Conservation (phyloP, 1,140 invertebrate species). For the Drosophila carrolli region DNA sequence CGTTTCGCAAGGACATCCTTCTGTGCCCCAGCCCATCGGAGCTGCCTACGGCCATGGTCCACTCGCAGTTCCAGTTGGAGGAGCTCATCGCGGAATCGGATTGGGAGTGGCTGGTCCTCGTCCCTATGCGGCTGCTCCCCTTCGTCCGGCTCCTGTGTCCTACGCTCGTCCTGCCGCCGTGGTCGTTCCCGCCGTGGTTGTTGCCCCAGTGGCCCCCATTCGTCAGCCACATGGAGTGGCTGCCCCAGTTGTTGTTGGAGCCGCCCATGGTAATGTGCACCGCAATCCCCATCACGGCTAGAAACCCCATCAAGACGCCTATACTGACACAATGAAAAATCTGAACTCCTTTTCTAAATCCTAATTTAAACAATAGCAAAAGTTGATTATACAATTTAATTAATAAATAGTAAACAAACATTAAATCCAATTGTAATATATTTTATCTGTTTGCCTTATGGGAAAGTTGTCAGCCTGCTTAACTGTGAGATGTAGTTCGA, state of each 20-base stretch:
- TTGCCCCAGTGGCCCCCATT: slow-evolving; percentile 12
- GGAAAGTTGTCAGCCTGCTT: too few relatives aligned
- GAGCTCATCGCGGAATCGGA: slow-evolving; percentile 3
- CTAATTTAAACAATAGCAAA: neutral
- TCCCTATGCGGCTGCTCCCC: neutral
- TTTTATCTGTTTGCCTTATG: too few relatives aligned
- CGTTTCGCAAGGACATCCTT: slow-evolving; percentile 1
- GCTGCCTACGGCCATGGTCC: neutral
- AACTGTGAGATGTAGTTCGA: too few relatives aligned
- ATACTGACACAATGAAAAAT: too few relatives aligned
- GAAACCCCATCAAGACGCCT: neutral
- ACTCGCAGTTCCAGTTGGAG: neutral
- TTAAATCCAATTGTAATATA: too few relatives aligned
- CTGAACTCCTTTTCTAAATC: neutral
- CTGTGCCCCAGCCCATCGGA: neutral
- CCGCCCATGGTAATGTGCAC: slow-evolving; percentile 2
- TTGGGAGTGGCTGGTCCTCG: neutral
- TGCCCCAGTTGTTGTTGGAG: neutral
- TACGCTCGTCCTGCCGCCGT: slow-evolving; percentile 6
- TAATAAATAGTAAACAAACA: too few relatives aligned
- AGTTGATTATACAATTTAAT: neutral
- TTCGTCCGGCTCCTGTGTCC: neutral
- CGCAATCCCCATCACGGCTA: slow-evolving; percentile 7
- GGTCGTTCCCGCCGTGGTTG: slow-evolving; percentile 3
- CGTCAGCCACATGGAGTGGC: slow-evolving; percentile 16